Evolutionary conservation across 2,888 invertebrate genomes (phyloP), one percentile per base, ranked within the genome.

Genomic region (Drosophila longiperda): DNA sequence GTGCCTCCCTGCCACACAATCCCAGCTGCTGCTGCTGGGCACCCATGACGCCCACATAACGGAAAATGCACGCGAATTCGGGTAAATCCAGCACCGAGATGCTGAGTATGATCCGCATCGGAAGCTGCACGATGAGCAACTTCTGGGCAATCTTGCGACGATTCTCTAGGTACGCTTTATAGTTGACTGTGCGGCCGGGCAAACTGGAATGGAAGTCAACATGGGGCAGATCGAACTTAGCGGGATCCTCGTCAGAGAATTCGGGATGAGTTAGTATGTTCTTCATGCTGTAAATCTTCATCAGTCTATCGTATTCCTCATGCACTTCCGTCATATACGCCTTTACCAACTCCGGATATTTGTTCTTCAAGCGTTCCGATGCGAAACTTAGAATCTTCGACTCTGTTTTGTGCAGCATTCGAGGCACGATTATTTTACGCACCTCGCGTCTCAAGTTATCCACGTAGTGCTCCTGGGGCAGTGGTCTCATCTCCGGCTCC

Each of bases 221-320:
- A 62, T 82, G 77, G 42, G 87, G 80, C 55, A 89, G 75, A 80
- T 93, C 71, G 86, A 94, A 92, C 8, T 94, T 94, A 1, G 80
- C 2, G 0, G 92, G 90, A 45, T 95, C 94, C 62, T 92, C 93
- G 20, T 94, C 94, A 0, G 84, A 71, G 62, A 90, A 90, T n/a
- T 95, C 95, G 0, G 95, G 95, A 60, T 95, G 95, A 40, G 94
- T 94, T 20, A 96, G 94, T 63, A 96, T 94, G 38, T 94, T 94
- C 83, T 95, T 95, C 54, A 96, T 94, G 15, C 96, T 96, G 40
- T 95, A 94, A 1, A 94, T 93, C 78, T 96, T 95, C 64, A 96
- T 94, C 57, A 95, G 93, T 26, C 92, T 92, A 79, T 95, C 93
- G 93, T 95, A 96, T 78, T 95, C 95, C 0, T 87, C 87, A 80